A percentile compares a stretch with the other conserved stretches of the same genome.
phyloP scores from a whole-genome alignment of 2,888 invertebrate genomes.

The Anoplius nigerrimus region DNA sequence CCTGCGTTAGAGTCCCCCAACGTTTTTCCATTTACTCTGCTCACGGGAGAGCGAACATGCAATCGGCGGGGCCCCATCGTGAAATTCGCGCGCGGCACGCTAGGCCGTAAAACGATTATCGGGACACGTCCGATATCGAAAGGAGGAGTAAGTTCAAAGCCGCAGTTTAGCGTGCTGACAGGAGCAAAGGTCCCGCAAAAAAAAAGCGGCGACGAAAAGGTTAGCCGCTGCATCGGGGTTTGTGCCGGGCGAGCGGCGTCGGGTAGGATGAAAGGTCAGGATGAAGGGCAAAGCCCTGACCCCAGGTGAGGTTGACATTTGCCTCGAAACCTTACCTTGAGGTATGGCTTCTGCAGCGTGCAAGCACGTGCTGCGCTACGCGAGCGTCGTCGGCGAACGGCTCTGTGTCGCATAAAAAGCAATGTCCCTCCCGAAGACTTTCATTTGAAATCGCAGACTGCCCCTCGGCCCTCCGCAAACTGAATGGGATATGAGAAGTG shows the following conservation, averaged over 20 bases:
- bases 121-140: no score
- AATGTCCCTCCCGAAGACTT: constrained; percentile 2
- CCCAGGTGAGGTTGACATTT: constrained; percentile 63
- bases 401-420: constrained; percentile 6
- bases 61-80: no score
- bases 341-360: constrained; percentile 63
- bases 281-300: constrained; percentile 56
- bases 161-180: not conserved
- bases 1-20: no score
- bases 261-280: constrained; percentile 43
- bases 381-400: not conserved
- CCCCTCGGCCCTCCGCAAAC: no score
- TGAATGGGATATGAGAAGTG: no score
- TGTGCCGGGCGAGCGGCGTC: not conserved
- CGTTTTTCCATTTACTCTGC: no score
- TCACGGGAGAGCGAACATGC: no score
- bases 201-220: not conserved
- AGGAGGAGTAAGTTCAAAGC: not conserved
- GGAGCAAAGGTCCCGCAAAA: not conserved
- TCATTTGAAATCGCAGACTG: constrained; percentile 19
- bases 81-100: no score
- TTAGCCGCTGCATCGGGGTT: constrained; percentile 4
- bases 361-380: constrained; percentile 13
- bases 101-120: no score
- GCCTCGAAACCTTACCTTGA: constrained; percentile 66